Evolutionary conservation across 2,797 vertebrate genomes (phyloP), one percentile per base, ranked within the genome.

Genomic region (Fratercula arctica): DNA sequence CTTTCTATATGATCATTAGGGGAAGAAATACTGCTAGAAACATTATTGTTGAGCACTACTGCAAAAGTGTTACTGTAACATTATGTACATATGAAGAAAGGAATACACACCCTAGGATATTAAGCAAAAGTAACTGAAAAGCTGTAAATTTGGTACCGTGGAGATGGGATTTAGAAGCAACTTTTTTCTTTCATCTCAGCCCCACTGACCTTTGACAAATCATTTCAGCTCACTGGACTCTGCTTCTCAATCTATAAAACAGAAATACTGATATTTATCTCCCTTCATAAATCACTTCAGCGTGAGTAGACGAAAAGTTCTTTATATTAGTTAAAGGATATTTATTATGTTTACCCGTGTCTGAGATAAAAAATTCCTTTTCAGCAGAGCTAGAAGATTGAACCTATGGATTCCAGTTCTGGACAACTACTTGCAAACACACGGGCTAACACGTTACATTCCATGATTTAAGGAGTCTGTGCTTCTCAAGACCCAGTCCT

Each of bases 261-360:
- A 89, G 41, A 80, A 87, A 75, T 68, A 50, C n/a, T 54, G 67
- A 64, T 89, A 68, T 68, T 89, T 78, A 37, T 76, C 39, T 83
- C 74, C 26, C 17, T 73, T 89, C 14, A 26, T 69, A 77, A 79
- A 46, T 70, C 45, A 74, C 4, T 87, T 74, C 9, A 60, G 3
- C 25, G 48, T 21, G 4, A 79, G n/a, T 57, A 48, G n/a, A 63
- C 64, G 5, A 64, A 66, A 88, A 73, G 19, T 46, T 66, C 11
- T 61, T 57, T 23, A 17, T 85, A 51, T 63, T 67, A 74, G 21
- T 37, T 14, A 74, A 69, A 90, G 3, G 24, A 18, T 56, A n/a
- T 74, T 85, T 28, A 54, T 69, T 78, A 54, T 70, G 6, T 39
- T 64, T 85, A 37, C 6, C 6, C 1, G 20, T 41, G 19, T 79